phyloP scores from a whole-genome alignment of 2,113 vertebrate genomes.

The Otis tarda region DNA sequence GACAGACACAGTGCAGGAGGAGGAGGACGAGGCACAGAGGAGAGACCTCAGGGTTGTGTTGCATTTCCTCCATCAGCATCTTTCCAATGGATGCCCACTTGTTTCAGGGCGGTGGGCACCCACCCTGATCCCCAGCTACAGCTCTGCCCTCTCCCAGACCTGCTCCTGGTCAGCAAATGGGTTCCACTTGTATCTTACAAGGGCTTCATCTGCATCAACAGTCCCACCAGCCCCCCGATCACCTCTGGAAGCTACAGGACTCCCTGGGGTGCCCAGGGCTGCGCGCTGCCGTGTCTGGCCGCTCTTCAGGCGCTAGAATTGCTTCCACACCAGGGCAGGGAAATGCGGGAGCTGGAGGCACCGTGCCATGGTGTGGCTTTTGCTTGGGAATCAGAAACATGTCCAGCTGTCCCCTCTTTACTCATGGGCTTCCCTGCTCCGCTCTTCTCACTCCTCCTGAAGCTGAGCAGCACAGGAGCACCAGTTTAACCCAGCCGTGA shows the following conservation, averaged over 20 bases:
- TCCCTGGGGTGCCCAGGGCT: rapidly evolving
- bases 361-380: not conserved
- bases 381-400: not conserved
- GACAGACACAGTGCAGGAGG: not conserved
- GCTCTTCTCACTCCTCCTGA: not conserved
- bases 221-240: rapidly evolving
- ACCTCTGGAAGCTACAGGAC: not conserved
- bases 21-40: not conserved
- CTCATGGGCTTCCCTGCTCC: not conserved
- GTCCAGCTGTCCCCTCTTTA: not conserved
- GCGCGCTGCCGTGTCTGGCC: rapidly evolving
- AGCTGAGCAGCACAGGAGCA: not conserved
- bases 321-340: too few species aligned
- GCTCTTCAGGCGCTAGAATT: rapidly evolving
- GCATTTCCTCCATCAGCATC: not conserved
- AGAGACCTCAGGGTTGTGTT: too few species aligned
- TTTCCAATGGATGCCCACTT: rapidly evolving
- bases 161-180: not conserved
- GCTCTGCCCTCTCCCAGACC: not conserved
- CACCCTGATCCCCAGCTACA: too few species aligned
- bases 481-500: not conserved
- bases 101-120: not conserved
- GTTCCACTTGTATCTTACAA: not conserved
- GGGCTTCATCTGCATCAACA: too few species aligned
- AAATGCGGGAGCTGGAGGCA: rapidly evolving